These are phyloP conservation scores for Cynopterus brachyotis DNA, from an alignment of 2,113 vertebrate species.

Conservation along the genomic window DNA sequence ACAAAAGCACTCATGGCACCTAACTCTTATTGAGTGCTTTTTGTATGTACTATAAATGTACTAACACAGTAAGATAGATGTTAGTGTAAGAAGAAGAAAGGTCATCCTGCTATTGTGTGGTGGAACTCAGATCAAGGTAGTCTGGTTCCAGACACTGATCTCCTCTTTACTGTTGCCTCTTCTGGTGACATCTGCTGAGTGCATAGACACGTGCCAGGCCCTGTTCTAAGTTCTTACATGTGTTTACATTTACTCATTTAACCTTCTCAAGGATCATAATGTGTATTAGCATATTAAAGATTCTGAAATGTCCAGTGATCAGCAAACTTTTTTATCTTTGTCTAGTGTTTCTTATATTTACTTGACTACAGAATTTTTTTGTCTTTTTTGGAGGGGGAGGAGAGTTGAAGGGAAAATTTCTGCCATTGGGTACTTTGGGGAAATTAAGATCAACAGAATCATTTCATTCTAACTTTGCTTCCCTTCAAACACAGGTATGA, in stretches of 20 bases:
- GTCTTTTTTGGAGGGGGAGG: background rate
- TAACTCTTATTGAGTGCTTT: background rate
- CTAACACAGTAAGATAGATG: accelerated
- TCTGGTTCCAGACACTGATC: background rate
- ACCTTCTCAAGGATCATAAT: background rate
- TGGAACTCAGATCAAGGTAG: background rate
- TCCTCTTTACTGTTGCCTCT: background rate
- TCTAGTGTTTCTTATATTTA: background rate
- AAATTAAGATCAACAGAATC: background rate
- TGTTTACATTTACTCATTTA: background rate
- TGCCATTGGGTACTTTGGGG: background rate
- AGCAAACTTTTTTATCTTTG: background rate
- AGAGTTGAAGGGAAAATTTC: background rate
- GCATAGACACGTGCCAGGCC: background rate
- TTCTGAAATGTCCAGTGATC: background rate
- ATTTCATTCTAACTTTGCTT: background rate
- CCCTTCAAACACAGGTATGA: background rate
- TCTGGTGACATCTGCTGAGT: background rate
- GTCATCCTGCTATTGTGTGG: background rate
- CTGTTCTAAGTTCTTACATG: background rate
- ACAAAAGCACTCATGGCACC: no score
- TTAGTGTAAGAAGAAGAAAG: background rate
- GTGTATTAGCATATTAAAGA: background rate
- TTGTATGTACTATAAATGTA: background rate
- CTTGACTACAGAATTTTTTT: background rate